Conservation (phyloP, 1,140 invertebrate species). For the Sycobia sp. region DNA sequence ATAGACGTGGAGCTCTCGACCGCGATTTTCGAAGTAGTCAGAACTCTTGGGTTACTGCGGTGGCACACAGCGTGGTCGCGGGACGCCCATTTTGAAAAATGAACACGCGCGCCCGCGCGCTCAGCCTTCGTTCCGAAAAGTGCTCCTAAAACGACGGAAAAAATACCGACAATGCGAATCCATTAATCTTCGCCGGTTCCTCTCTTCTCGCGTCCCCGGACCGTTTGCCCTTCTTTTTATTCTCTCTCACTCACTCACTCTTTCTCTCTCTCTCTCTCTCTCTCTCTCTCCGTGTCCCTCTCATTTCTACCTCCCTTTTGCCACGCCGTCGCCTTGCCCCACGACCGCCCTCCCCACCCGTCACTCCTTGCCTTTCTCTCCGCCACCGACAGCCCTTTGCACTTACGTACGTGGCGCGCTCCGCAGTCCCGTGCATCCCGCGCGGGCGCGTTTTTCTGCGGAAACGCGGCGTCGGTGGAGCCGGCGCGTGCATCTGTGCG, state of each 20-base stretch:
- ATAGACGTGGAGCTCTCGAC: too few relatives aligned
- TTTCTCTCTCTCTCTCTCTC: too few relatives aligned
- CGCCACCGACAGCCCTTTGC: constrained; percentile 45
- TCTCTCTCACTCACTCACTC: not conserved
- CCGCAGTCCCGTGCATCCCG: constrained; percentile 36
- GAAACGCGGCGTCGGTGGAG: not conserved
- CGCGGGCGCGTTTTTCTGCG: constrained; percentile 32
- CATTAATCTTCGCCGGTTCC: constrained; percentile 45
- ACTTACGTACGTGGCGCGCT: constrained; percentile 42
- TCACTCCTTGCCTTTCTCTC: constrained; percentile 10
- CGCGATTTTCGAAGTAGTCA: too few relatives aligned
- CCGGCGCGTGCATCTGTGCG: too few relatives aligned
- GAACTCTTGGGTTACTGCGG: too few relatives aligned
- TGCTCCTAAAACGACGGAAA: constrained; percentile 51
- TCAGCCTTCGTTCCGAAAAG: constrained; percentile 44
- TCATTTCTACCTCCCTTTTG: not conserved
- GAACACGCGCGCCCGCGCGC: constrained; percentile 33
- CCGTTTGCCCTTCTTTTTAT: not conserved
- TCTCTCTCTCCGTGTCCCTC: too few relatives aligned
- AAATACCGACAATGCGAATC: constrained; percentile 52
- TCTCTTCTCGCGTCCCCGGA: too few relatives aligned
- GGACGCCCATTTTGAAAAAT: constrained; percentile 50
- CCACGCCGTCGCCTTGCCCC: too few relatives aligned
- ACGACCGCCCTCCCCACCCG: too few relatives aligned
- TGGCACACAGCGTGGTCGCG: constrained; percentile 9